Evolutionary conservation across 2,888 invertebrate species (phyloP).

Genomic region (Seira musarum): DNA sequence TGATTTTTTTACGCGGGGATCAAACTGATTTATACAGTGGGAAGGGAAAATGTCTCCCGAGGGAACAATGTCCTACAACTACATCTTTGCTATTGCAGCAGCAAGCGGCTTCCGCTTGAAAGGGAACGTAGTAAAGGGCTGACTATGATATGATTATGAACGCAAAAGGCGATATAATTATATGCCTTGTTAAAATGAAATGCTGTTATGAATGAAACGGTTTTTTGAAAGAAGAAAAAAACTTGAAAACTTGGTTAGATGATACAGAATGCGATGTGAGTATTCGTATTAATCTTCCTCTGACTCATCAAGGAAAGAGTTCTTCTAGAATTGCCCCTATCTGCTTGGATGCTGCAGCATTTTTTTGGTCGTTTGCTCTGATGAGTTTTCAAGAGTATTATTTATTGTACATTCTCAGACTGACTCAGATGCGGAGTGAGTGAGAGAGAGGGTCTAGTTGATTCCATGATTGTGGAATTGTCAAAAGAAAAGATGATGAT

Average conservation of each 20-base stretch:
- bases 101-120: conserved; percentile 60
- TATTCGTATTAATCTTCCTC: conserved; percentile 51
- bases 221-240: conserved; percentile 4
- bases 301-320: conserved; percentile 53
- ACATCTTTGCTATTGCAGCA: conserved; percentile 11
- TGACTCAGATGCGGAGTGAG: conserved; percentile 16
- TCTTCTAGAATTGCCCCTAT: conserved; percentile 17
- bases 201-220: conserved; percentile 41
- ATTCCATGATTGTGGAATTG: conserved; percentile 47
- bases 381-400: conserved; percentile 58
- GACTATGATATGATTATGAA: conserved; percentile 57
- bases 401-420: conserved; percentile 42
- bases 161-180: conserved; percentile 59
- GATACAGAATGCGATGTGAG: conserved; percentile 21
- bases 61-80: conserved; percentile 55
- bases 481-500: conserved; percentile 47
- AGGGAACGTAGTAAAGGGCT: conserved; percentile 32
- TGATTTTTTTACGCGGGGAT: conserved; percentile 58
- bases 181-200: conserved; percentile 57
- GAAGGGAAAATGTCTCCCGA: conserved; percentile 53
- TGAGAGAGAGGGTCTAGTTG: conserved; percentile 30
- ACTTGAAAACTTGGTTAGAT: conserved; percentile 26
- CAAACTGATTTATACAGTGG: conserved; percentile 45
- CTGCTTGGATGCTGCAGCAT: conserved; percentile 22
- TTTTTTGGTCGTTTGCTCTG: conserved; percentile 41